phyloP scores from a whole-genome alignment of 2,888 invertebrate species.

The Tenthredo distinguenda region DNA sequence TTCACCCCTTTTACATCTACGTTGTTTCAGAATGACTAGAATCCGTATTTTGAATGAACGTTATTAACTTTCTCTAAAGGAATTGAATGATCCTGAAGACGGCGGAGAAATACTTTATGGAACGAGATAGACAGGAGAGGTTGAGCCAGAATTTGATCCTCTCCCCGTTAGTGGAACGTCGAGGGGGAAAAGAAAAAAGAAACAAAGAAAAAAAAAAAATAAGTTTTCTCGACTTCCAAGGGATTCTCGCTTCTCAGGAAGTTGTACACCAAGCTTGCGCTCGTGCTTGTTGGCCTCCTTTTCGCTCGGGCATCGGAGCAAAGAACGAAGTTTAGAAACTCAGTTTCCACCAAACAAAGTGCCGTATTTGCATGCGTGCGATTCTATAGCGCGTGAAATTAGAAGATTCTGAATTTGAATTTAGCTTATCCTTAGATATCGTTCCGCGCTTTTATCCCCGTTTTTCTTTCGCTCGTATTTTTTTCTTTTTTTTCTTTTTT shows the following conservation, averaged over 20 bases:
- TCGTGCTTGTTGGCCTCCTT: background rate
- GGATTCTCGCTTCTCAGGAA: background rate
- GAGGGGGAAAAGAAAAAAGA: background rate
- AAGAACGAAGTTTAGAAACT: conserved; percentile 43
- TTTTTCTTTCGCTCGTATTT: background rate
- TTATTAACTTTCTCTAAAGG: background rate
- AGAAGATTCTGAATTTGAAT: conserved; percentile 14
- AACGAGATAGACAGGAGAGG: background rate
- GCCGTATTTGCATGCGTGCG: conserved; percentile 24
- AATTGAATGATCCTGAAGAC: background rate
- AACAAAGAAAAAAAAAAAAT: background rate
- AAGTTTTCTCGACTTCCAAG: conserved; percentile 5
- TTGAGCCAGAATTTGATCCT: background rate
- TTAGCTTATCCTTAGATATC: background rate
- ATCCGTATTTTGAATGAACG: background rate
- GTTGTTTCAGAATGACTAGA: background rate
- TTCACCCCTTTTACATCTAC: background rate
- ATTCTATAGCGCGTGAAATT: conserved; percentile 40
- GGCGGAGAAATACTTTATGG: background rate
- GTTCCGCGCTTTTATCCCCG: background rate
- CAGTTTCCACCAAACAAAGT: conserved; percentile 25
- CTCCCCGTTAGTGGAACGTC: background rate
- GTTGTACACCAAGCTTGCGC: background rate
- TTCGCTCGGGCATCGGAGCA: conserved; percentile 27
- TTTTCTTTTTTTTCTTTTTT: background rate